These are phyloP conservation scores for Salarias fasciatus DNA, from an alignment of 2,797 vertebrate genomes.

Conservation along the genomic window DNA sequence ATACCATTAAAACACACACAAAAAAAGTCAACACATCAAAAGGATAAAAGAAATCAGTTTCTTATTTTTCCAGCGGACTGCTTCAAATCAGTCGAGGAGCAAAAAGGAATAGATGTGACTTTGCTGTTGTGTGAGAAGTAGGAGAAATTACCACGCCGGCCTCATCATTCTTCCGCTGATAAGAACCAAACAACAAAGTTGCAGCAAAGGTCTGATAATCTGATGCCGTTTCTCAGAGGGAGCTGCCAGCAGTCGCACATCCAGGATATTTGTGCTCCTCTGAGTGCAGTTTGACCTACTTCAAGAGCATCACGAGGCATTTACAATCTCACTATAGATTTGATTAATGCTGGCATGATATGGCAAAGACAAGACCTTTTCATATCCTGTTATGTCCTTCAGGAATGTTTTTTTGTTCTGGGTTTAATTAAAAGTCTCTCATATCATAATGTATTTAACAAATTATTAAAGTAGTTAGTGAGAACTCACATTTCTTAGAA, in stretches of 20 bases:
- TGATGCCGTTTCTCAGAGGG: background rate
- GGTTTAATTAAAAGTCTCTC: conserved; percentile 13
- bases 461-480: background rate
- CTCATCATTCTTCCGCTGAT: background rate
- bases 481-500: background rate
- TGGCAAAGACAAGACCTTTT: conserved; percentile 26
- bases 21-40: too few species aligned
- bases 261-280: conserved; percentile 1
- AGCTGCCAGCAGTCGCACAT: background rate
- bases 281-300: conserved; percentile 15
- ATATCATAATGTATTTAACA: background rate
- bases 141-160: background rate
- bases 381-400: conserved; percentile 6
- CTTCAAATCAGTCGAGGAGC: background rate
- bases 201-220: background rate
- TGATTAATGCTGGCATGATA: conserved; percentile 20
- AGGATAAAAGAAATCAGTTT: background rate
- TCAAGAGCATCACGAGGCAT: conserved; percentile 8
- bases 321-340: background rate
- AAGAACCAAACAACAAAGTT: background rate
- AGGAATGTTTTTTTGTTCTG: background rate
- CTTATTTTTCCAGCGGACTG: background rate
- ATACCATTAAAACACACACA: too few species aligned
- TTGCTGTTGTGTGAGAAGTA: conserved; percentile 1
- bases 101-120: background rate